Conservation (phyloP, 2,888 invertebrate genomes). For the Ichneumoninae sp. region DNA sequence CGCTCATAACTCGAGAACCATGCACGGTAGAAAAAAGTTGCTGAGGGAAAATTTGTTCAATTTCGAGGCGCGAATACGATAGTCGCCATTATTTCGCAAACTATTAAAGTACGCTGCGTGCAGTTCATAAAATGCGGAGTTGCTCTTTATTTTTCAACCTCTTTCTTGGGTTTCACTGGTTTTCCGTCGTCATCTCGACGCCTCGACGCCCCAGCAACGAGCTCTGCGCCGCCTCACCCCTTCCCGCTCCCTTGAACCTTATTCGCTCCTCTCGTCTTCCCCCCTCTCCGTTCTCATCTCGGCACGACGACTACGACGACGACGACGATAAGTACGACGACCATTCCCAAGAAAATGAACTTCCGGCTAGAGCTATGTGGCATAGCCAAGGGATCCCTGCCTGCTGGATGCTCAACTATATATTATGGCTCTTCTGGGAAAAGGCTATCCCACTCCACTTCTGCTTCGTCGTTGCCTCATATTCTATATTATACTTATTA, state of each 20-base stretch:
- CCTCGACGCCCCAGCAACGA: constrained; percentile 50
- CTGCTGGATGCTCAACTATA: constrained; percentile 62
- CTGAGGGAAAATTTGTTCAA: neutral
- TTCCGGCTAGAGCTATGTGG: constrained; percentile 66
- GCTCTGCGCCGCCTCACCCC: constrained; percentile 14
- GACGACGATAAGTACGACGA: constrained; percentile 67
- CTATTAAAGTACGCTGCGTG: neutral
- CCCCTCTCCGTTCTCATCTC: constrained; percentile 40
- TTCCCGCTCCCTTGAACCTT: constrained; percentile 42
- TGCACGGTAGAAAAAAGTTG: neutral
- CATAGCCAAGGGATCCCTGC: constrained; percentile 33
- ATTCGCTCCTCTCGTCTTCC: constrained; percentile 59
- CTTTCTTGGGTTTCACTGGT: constrained; percentile 51
- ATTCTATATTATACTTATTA: constrained; percentile 52
- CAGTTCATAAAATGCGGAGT: neutral
- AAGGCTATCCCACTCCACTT: constrained; percentile 49
- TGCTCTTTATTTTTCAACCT: constrained; percentile 37
- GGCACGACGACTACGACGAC: constrained; percentile 42
- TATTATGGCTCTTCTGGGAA: constrained; percentile 54
- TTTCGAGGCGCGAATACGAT: neutral
- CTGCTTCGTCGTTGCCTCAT: constrained; percentile 38
- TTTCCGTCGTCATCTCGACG: constrained; percentile 46
- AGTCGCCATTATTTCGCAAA: neutral
- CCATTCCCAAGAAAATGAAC: constrained; percentile 70
- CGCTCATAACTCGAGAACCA: constrained; percentile 2